Percentiles rank a stretch among this genome's conserved stretches.
These are phyloP conservation scores for Pterocles orientalis DNA, from an alignment of 2,113 vertebrate genomes.

Conservation along the genomic window DNA sequence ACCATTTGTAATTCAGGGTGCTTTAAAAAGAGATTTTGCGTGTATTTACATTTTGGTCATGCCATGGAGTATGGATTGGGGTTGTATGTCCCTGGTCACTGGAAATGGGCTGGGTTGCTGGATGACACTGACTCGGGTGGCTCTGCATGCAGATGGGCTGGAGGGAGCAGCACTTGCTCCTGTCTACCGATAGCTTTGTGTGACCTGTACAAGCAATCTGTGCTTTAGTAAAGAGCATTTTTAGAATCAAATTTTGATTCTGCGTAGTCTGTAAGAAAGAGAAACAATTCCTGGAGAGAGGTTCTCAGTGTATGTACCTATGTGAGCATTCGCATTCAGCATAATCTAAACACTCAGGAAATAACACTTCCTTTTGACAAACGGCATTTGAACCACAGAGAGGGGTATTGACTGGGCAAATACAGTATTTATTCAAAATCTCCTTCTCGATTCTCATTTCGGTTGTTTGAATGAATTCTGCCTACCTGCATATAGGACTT, in stretches of 20 bases:
- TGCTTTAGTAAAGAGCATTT: neutral
- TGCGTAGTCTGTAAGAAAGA: neutral
- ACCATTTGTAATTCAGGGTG: neutral
- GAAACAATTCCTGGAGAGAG: neutral
- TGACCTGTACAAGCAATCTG: accelerated
- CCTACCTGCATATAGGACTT: neutral
- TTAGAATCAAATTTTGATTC: neutral
- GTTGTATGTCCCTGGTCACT: accelerated
- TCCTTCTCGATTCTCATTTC: neutral
- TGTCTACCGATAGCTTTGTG: accelerated
- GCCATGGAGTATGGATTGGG: accelerated
- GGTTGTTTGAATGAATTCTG: neutral
- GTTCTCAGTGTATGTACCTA: neutral
- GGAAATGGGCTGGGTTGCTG: accelerated
- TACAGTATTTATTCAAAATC: neutral
- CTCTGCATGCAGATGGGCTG: neutral
- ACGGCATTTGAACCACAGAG: neutral
- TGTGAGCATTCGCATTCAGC: accelerated
- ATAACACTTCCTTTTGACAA: neutral
- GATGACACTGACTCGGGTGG: too few relatives aligned
- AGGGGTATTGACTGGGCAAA: neutral
- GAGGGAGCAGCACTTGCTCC: neutral
- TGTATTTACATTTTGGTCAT: neutral
- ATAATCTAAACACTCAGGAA: neutral
- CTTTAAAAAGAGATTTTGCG: neutral